Base-by-base conservation (phyloP, 2,888 invertebrate species). In the Drosophila subsilvestris region DNA sequence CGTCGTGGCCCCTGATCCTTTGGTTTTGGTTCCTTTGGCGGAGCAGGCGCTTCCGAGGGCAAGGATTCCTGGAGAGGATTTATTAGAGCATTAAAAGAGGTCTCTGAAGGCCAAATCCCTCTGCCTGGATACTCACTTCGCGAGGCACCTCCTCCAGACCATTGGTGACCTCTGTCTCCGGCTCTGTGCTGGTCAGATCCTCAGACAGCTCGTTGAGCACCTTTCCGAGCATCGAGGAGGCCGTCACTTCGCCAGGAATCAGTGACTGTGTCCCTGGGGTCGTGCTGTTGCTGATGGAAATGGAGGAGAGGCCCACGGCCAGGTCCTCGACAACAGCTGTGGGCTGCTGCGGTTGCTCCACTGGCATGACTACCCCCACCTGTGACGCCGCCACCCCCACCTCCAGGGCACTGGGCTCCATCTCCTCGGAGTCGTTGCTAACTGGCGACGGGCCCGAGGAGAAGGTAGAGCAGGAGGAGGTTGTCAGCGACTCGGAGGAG, bases 391-490 rank as follows among this genome's bases (percentile, higher is more conserved):
- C 1, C 3, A 62, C 63, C 20, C 62, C 42, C 14, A 72, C 55
- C 50, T 78, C 65, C 42, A 71, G 17, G 0, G 72, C 76, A 44
- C 73, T 80, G 3, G 63, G 68, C 6, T 67, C 71, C n/a, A 78
- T 77, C 14, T 90, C 90, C 48, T 91, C 91, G 0, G 89, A 86
- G 10, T 82, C 73, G 25, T 88, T 78, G 49, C 90, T 67, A 2
- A 71, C 90, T 0, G 90, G 90, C n/a, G 91, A 91, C 0, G 91
- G 92, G 0, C 91, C 92, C 20, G 92, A 91, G 0, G 92, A 91
- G 74, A 92, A 92, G 2, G 92, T 91, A 8, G 92, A 92, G 9
- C 91, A 91, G n/a, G 92, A 91, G 1, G 92, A 92, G 14, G 91
- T 91, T 0, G 92, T 92, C 50, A 92, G 79, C 0, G 92, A 92